These are phyloP conservation scores for Vireo altiloquus DNA, from an alignment of 2,113 vertebrate species.

Conservation along the genomic window DNA sequence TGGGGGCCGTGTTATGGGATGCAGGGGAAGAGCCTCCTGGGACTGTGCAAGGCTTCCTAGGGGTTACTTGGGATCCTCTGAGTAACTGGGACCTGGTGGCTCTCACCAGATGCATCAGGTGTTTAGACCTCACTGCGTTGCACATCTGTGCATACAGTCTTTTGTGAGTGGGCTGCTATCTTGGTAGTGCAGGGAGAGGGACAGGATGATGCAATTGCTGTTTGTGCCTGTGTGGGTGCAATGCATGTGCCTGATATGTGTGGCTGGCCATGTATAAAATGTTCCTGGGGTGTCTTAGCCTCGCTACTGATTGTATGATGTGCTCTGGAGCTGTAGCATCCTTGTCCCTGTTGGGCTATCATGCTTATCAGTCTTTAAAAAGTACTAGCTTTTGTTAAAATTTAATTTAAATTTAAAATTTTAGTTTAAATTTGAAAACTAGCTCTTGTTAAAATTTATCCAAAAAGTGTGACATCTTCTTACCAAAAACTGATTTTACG, in stretches of 20 bases:
- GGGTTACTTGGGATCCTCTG: not conserved
- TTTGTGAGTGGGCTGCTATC: not conserved
- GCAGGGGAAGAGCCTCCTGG: not conserved
- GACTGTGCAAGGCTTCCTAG: not conserved
- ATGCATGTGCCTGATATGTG: not conserved
- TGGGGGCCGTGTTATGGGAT: no score
- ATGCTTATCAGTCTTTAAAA: not conserved
- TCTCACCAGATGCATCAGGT: accelerated
- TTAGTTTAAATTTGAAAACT: not conserved
- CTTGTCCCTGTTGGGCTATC: not conserved
- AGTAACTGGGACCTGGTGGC: not conserved
- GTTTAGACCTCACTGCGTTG: not conserved
- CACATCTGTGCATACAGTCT: accelerated
- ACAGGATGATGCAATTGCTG: not conserved
- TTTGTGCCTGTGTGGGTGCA: not conserved
- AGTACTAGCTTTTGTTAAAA: not conserved
- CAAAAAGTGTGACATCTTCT: accelerated
- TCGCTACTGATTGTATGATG: accelerated
- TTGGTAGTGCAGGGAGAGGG: not conserved
- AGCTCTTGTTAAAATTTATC: not conserved
- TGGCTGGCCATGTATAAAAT: no score
- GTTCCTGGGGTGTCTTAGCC: not conserved
- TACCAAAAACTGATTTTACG: not conserved
- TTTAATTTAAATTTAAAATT: not conserved
- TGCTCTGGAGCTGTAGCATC: not conserved